Conservation (phyloP, 2,797 vertebrate species). For the Emys orbicularis region DNA sequence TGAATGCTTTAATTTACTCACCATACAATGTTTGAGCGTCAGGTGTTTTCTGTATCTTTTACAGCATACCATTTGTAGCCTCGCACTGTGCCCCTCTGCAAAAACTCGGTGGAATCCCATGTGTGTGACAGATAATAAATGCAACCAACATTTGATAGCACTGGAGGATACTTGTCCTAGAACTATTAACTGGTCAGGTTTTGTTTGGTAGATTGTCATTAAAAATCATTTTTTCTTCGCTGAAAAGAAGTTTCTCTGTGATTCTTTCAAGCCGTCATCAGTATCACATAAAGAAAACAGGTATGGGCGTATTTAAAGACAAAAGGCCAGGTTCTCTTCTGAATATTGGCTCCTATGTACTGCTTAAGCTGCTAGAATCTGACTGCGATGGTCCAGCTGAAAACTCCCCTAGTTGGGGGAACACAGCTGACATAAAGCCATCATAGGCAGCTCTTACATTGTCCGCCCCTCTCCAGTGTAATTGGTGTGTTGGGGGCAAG, state of each 20-base stretch:
- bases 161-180: conserved; percentile 26
- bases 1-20: conserved; percentile 20
- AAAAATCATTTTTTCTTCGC: not conserved
- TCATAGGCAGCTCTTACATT: not conserved
- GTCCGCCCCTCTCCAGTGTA: not conserved
- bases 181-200: not conserved
- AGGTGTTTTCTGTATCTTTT: not conserved
- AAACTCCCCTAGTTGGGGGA: not conserved
- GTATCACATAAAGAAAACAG: not conserved
- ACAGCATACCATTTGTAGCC: not conserved
- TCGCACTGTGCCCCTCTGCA: not conserved
- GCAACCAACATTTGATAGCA: conserved; percentile 59
- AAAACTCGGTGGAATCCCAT: conserved; percentile 38
- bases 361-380: not conserved
- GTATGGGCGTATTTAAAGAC: not conserved
- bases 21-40: not conserved
- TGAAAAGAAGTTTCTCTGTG: not conserved
- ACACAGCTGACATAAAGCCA: not conserved
- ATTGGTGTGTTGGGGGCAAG: fast-evolving
- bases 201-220: not conserved
- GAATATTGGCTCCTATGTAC: not conserved
- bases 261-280: not conserved
- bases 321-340: not conserved
- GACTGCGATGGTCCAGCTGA: not conserved
- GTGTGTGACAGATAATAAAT: conserved; percentile 56